Evolutionary conservation across 1,140 invertebrate species (phyloP), one percentile per base, ranked within the genome.

Genomic region (Diabrotica undecimpunctata): DNA sequence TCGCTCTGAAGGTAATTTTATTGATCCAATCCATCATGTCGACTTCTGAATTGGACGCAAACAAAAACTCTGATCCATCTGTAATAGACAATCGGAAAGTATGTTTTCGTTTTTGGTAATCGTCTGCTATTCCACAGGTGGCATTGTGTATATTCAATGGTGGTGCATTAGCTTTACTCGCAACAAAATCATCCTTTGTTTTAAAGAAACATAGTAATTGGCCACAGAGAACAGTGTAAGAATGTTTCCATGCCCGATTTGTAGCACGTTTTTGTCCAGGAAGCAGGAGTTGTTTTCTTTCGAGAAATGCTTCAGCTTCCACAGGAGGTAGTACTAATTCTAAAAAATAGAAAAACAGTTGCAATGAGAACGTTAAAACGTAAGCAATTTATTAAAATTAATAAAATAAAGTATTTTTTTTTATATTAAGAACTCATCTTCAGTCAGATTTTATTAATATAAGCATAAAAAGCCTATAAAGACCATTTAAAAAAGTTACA

Each of bases 151-250:
- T 91, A 57, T 90, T 93, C 6, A 98, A 87, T 0, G 96, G 96
- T 0, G 96, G 90, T 5, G 90, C 89, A 0, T 93, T 89, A 0
- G 93, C 93, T 81, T 97, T 96, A 71, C 90, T 88, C 63, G 88
- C 86, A 53, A 86, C 82, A 80, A 97, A 98, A 83, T 96, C 95
- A 66, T 91, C 88, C 73, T 93, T 89, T 77, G 97, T 96, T 77
- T 96, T 95, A 83, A 98, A 99, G 89, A 99, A 99, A 81, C 96
- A 98, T 25, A 99, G 81, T 64, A 98, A 79, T 78, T 99, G 96
- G 0, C 96, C 96, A 77, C 95, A 98, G 1, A 99, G 82, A 37
- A 98, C 96, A 70, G 94, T 94, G 78, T 98, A 97, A 79, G 93
- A 96, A 56, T 87, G 88, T 74, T 97, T 97, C 97, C 97, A 99